These are phyloP conservation scores for Panagrolaimus sp. DNA, from an alignment of 1,140 invertebrate species.

Conservation along the genomic window DNA sequence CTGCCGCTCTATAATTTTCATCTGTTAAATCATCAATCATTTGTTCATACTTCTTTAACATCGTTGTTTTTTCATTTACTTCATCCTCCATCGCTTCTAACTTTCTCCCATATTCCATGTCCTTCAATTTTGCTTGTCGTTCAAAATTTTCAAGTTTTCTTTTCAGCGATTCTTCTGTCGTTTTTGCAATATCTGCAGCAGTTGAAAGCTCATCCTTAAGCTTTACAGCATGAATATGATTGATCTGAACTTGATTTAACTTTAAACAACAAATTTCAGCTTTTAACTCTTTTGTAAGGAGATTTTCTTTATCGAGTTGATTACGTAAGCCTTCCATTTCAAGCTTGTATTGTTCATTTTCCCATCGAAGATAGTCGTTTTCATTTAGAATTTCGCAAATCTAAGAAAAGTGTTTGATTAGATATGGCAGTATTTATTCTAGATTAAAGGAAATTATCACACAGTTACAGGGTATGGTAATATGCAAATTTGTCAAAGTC, in stretches of 20 bases:
- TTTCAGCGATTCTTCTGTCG: background rate
- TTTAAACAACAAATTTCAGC: background rate
- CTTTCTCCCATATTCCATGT: background rate
- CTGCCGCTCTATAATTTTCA: background rate
- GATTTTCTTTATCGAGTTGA: background rate
- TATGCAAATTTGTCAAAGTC: no score
- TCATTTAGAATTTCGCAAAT: background rate
- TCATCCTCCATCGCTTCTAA: background rate
- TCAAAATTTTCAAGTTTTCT: background rate
- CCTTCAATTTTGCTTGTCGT: background rate
- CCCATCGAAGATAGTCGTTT: constrained; percentile 10
- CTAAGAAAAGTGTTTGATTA: no score
- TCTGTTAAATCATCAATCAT: background rate
- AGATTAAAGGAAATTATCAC: no score
- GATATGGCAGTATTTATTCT: no score
- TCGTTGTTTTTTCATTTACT: background rate
- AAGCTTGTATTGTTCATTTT: background rate
- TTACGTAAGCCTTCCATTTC: background rate
- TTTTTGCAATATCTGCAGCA: background rate
- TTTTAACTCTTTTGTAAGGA: background rate
- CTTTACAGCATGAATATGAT: background rate
- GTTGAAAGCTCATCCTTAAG: background rate
- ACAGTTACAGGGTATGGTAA: background rate
- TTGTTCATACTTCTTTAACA: background rate
- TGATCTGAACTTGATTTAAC: background rate